Percentiles rank a stretch among this genome's conserved stretches.
Evolutionary conservation across 2,113 vertebrate genomes (phyloP).

Genomic region (Zeus faber): DNA sequence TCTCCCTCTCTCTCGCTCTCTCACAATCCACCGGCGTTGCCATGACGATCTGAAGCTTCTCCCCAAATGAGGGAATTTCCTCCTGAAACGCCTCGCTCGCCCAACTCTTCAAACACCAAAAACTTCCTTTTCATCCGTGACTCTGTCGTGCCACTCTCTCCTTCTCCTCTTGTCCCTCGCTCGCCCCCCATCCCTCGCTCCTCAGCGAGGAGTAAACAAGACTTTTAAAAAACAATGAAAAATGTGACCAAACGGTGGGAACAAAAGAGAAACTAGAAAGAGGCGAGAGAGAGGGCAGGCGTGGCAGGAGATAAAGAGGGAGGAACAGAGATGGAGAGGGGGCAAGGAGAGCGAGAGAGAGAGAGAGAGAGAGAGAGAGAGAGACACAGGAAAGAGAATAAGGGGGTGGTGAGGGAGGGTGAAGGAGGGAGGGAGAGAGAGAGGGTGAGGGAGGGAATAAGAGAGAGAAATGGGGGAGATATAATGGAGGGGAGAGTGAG

Average conservation of each 20-base stretch:
- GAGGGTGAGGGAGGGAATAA: background rate
- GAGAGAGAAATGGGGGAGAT: background rate
- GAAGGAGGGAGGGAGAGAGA: background rate
- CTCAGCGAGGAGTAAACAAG: no score
- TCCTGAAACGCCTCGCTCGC: no score
- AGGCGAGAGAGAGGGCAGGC: background rate
- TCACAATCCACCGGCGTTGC: slow-evolving; percentile 43
- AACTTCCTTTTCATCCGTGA: no score
- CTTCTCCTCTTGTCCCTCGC: no score
- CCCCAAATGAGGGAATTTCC: no score
- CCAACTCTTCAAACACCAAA: no score
- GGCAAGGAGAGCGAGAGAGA: background rate
- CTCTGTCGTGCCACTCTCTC: no score
- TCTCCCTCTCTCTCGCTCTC: no score
- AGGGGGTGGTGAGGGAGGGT: background rate
- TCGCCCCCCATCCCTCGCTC: no score
- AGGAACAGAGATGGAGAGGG: background rate
- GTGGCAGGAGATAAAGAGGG: background rate
- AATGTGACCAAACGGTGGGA: no score
- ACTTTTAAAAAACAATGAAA: no score
- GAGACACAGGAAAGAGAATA: background rate
- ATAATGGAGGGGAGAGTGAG: slow-evolving; percentile 13
- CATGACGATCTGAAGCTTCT: slow-evolving; percentile 62
- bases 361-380: slow-evolving; percentile 19
- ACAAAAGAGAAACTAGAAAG: background rate